A percentile compares a stretch with the other conserved stretches of the same genome.
Conservation (phyloP, 2,888 invertebrate species). For the Dorcus parallelipipedus region DNA sequence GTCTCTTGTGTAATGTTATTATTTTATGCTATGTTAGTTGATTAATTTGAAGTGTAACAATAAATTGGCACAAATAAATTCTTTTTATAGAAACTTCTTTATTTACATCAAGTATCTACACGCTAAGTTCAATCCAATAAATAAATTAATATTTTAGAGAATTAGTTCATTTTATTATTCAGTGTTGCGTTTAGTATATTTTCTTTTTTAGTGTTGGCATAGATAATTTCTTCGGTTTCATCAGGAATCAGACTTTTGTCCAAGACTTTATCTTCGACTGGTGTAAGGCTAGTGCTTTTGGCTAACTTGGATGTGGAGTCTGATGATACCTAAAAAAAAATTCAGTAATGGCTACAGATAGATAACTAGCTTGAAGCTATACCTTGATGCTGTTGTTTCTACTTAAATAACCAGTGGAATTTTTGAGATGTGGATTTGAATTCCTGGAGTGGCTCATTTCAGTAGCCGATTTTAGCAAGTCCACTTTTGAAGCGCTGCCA, state of each 20-base stretch:
- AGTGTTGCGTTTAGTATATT: not conserved
- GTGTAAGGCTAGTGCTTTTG: conserved; percentile 23
- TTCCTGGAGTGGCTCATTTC: conserved; percentile 58
- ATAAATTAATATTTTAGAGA: too few species aligned
- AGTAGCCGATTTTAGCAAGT: conserved; percentile 65
- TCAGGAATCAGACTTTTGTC: conserved; percentile 28
- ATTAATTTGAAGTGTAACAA: not conserved
- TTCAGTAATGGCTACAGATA: not conserved
- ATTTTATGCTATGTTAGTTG: not conserved
- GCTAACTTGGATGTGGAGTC: conserved; percentile 23
- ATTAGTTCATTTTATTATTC: too few species aligned
- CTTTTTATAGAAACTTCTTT: too few species aligned
- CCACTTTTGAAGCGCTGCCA: conserved; percentile 60
- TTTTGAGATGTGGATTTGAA: conserved; percentile 31
- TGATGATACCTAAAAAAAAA: conserved; percentile 1
- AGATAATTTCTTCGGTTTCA: conserved; percentile 32
- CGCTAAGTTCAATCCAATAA: too few species aligned
- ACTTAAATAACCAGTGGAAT: conserved; percentile 20
- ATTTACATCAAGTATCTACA: too few species aligned
- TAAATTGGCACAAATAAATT: too few species aligned
- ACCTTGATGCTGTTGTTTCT: conserved; percentile 15
- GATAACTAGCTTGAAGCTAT: not conserved
- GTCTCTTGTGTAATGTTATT: not conserved
- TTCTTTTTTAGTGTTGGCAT: conserved; percentile 7
- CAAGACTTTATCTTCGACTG: conserved; percentile 23